Conservation (phyloP, 2,888 invertebrate species). For the Sussaba pulchella region DNA sequence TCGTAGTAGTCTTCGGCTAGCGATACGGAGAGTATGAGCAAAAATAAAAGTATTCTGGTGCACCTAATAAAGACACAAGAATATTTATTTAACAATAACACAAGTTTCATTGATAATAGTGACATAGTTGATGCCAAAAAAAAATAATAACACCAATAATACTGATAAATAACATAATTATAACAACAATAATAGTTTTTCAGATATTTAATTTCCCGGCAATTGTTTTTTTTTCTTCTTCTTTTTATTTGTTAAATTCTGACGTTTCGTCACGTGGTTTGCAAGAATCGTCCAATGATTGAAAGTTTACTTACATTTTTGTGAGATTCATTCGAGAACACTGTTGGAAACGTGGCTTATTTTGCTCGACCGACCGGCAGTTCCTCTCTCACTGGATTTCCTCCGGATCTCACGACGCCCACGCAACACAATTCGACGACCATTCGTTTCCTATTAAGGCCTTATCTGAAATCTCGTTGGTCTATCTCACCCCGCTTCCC, state of each 20-base stretch:
- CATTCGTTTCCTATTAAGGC: slow-evolving; percentile 59
- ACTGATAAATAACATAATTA: neutral
- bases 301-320: slow-evolving; percentile 23
- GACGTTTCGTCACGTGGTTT: slow-evolving; percentile 20
- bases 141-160: neutral
- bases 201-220: too few relatives aligned
- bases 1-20: slow-evolving; percentile 87
- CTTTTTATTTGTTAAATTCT: neutral
- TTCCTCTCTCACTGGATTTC: slow-evolving; percentile 1
- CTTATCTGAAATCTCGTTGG: slow-evolving; percentile 41
- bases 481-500: slow-evolving; percentile 36
- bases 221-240: neutral
- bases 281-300: neutral
- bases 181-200: neutral
- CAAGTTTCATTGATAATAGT: neutral
- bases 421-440: slow-evolving; percentile 16
- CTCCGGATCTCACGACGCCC: slow-evolving; percentile 46
- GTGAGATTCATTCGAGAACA: neutral
- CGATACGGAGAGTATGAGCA: slow-evolving; percentile 67
- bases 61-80: slow-evolving; percentile 52
- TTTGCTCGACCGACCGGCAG: neutral
- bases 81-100: neutral
- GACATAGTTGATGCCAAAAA: too few relatives aligned
- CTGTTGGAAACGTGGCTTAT: neutral
- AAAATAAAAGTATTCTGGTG: slow-evolving; percentile 39